A percentile compares a stretch with the other conserved stretches of the same genome.
Conservation (phyloP, 2,888 invertebrate genomes). For the Ellobium chinense region DNA sequence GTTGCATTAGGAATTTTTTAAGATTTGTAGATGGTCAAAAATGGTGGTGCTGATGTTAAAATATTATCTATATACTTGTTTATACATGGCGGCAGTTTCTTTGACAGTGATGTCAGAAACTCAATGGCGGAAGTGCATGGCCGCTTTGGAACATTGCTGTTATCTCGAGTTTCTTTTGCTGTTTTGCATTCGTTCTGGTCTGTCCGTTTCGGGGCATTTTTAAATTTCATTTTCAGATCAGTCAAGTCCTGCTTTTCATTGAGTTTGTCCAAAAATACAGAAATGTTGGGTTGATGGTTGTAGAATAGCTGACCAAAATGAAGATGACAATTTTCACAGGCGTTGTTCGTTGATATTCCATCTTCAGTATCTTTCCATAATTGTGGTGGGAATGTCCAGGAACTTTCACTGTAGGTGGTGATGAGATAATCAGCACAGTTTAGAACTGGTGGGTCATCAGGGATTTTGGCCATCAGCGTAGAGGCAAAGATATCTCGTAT, state of each 20-base stretch:
- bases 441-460: neutral
- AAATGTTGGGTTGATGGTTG: neutral
- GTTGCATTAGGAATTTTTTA: neutral
- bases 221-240: neutral
- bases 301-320: neutral
- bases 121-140: neutral
- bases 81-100: neutral
- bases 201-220: neutral
- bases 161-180: neutral
- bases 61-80: neutral
- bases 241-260: neutral
- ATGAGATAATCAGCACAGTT: neutral
- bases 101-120: neutral
- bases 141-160: neutral
- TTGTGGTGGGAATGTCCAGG: neutral
- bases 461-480: neutral
- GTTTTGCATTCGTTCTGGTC: neutral
- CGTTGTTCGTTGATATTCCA: neutral
- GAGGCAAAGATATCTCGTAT: no score
- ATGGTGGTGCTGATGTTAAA: neutral
- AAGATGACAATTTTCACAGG: neutral
- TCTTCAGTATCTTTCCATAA: neutral
- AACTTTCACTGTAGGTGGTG: neutral
- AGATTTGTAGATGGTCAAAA: neutral
- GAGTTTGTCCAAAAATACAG: neutral